Evolutionary conservation across 1,140 invertebrate genomes (phyloP).

Genomic region (Papilio glaucus): DNA sequence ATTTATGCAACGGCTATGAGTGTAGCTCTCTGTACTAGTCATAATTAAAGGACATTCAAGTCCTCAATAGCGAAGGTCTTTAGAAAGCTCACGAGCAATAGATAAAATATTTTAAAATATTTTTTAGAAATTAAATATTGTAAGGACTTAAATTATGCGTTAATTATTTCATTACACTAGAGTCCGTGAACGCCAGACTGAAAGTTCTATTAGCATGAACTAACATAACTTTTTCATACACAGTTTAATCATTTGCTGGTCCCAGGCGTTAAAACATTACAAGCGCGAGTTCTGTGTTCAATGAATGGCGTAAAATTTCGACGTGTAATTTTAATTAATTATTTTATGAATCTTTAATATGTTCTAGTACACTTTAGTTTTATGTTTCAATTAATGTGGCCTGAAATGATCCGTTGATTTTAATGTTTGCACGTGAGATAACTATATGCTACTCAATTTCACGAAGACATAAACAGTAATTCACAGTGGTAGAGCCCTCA

Average conservation of each 20-base stretch:
- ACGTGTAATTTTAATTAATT: background rate
- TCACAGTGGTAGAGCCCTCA: too few relatives aligned
- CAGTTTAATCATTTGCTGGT: background rate
- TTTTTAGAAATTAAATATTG: background rate
- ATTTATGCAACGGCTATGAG: too few relatives aligned
- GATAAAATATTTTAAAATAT: too few relatives aligned
- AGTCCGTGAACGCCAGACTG: background rate
- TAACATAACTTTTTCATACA: slow-evolving; percentile 13
- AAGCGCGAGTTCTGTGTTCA: background rate
- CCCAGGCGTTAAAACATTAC: background rate
- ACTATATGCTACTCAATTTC: too few relatives aligned
- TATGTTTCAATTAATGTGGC: background rate
- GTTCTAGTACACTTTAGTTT: background rate
- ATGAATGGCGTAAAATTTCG: background rate
- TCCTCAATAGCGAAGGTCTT: too few relatives aligned
- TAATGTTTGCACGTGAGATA: too few relatives aligned
- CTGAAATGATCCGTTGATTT: too few relatives aligned
- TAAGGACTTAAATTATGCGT: slow-evolving; percentile 5
- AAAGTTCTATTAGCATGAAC: slow-evolving; percentile 11
- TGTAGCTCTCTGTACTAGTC: too few relatives aligned
- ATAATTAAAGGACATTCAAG: too few relatives aligned
- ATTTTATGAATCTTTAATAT: background rate
- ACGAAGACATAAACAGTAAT: too few relatives aligned
- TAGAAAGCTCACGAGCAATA: too few relatives aligned
- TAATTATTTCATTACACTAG: slow-evolving; percentile 10